phyloP scores from a whole-genome alignment of 53 echinoderm and acorn worm species.

The Crossaster papposus region DNA sequence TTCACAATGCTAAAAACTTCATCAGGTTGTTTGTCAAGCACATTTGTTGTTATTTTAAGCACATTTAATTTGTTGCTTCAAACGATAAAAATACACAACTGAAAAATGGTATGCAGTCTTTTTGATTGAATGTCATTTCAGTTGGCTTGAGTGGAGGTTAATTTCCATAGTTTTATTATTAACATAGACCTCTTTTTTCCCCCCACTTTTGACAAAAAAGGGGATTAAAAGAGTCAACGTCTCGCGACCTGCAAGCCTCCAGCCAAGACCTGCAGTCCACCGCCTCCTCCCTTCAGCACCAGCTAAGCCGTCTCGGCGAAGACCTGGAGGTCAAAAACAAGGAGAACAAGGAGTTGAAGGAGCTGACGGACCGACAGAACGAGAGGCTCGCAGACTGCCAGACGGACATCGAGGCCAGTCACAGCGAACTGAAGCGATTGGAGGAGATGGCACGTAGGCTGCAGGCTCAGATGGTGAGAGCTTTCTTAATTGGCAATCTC shows the following conservation, averaged over 20 bases:
- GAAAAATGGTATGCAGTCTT: no score
- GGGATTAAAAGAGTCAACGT: slow-evolving; percentile 21
- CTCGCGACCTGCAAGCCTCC: slow-evolving; percentile 1
- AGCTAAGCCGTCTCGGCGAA: slow-evolving; percentile 62
- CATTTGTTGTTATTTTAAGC: no score
- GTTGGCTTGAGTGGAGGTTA: no score
- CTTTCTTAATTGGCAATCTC: not conserved
- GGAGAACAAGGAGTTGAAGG: slow-evolving; percentile 81
- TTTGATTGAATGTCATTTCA: no score
- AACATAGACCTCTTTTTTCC: no score
- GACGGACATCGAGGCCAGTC: slow-evolving; percentile 80
- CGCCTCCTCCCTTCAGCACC: slow-evolving; percentile 53
- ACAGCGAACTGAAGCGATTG: slow-evolving; percentile 66
- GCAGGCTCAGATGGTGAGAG: slow-evolving; percentile 51
- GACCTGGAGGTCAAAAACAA: slow-evolving; percentile 61
- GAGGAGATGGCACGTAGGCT: slow-evolving; percentile 62
- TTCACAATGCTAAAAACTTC: no score
- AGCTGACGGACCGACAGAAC: slow-evolving; percentile 77
- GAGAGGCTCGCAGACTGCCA: slow-evolving; percentile 73
- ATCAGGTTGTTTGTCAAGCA: no score
- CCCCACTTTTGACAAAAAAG: slow-evolving; percentile 7
- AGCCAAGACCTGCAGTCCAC: slow-evolving; percentile 47
- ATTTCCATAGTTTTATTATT: no score
- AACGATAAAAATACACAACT: no score
- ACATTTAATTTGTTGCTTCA: no score